These are phyloP conservation scores for Dicrostonyx torquatus DNA, from an alignment of 2,797 vertebrate genomes.

Conservation along the genomic window DNA sequence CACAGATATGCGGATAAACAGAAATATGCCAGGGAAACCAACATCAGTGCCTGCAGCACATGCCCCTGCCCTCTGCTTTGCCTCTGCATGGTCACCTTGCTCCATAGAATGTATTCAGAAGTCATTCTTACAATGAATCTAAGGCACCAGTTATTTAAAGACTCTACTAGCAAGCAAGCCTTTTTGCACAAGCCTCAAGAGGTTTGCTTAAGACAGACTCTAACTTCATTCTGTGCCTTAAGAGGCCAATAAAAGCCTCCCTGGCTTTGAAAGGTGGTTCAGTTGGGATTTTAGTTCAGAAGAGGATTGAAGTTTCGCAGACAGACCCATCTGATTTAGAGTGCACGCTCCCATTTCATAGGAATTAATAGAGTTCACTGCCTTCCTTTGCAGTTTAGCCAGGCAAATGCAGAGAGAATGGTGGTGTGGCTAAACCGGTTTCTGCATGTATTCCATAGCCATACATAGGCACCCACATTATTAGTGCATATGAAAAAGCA, in stretches of 20 bases:
- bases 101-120: conserved; percentile 9
- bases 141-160: conserved; percentile 69
- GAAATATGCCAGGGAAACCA: conserved; percentile 48
- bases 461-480: background rate
- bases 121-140: conserved; percentile 42
- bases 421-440: conserved; percentile 21
- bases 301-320: conserved; percentile 69
- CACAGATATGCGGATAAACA: conserved; percentile 29
- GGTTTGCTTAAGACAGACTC: conserved; percentile 70
- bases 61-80: background rate
- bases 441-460: background rate
- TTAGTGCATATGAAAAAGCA: conserved; percentile 30
- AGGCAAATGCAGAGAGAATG: conserved; percentile 36
- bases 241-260: conserved; percentile 59
- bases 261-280: conserved; percentile 67
- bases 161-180: conserved; percentile 25
- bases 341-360: conserved; percentile 55
- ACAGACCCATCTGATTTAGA: conserved; percentile 59
- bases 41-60: background rate
- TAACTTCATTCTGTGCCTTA: conserved; percentile 59
- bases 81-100: background rate
- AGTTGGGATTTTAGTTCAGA: conserved; percentile 62
- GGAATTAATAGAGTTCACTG: conserved; percentile 56
- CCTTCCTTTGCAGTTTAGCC: conserved; percentile 52
- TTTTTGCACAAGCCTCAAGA: conserved; percentile 50